A percentile compares a stretch with the other conserved stretches of the same genome.
Conservation (phyloP, 2,888 invertebrate genomes). For the Cabera pusaria region DNA sequence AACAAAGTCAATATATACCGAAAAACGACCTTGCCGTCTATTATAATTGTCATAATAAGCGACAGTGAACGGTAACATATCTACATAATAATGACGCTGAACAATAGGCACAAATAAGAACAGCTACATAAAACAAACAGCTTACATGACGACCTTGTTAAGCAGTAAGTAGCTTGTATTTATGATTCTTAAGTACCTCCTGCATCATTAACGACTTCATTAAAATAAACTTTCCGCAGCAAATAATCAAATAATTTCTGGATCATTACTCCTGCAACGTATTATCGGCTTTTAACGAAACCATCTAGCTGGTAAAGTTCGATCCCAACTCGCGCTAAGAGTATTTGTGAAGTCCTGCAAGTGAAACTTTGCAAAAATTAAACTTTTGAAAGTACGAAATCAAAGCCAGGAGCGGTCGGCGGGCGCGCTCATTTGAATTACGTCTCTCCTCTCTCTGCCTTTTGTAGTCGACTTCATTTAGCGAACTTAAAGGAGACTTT, state of each 20-base stretch:
- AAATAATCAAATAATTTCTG: constrained; percentile 24
- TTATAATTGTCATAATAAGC: constrained; percentile 51
- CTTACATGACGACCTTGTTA: constrained; percentile 23
- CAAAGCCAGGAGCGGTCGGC: constrained; percentile 67
- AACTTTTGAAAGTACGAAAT: constrained; percentile 74
- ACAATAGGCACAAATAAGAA: constrained; percentile 50
- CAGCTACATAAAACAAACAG: constrained; percentile 31
- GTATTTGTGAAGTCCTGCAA: constrained; percentile 65
- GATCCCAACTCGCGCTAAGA: constrained; percentile 50
- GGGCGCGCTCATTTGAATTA: constrained; percentile 76
- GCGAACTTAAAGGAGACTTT: constrained; percentile 74
- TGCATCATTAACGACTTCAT: constrained; percentile 6
- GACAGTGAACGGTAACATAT: constrained; percentile 56
- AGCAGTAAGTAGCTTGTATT: constrained; percentile 22
- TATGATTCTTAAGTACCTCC: constrained; percentile 31
- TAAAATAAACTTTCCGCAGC: constrained; percentile 13
- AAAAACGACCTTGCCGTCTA: constrained; percentile 51
- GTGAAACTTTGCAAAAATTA: constrained; percentile 74
- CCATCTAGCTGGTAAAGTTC: constrained; percentile 44
- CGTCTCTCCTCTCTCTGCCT: constrained; percentile 67
- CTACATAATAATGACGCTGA: constrained; percentile 50
- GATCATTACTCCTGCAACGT: constrained; percentile 31
- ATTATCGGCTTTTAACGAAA: constrained; percentile 39
- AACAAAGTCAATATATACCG: constrained; percentile 26
- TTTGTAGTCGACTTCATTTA: constrained; percentile 82